These are phyloP conservation scores for Oxyteleia sp. DNA, from an alignment of 2,888 invertebrate species.

Conservation along the genomic window DNA sequence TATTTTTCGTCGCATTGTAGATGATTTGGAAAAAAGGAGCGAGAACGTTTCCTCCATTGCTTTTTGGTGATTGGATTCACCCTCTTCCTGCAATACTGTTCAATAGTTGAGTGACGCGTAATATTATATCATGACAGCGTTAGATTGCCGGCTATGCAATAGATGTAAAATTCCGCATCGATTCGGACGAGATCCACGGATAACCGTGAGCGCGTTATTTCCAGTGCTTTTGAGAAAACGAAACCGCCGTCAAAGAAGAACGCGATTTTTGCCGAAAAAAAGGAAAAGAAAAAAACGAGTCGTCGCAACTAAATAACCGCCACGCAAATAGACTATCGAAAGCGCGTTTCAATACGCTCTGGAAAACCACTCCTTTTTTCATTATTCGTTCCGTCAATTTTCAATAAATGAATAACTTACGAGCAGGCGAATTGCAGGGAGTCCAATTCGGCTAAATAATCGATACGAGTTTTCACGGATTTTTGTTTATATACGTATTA, in stretches of 20 bases:
- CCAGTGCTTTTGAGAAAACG: slow-evolving; percentile 33
- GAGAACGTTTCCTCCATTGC: slow-evolving; percentile 32
- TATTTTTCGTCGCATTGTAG: slow-evolving; percentile 45
- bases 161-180: slow-evolving; percentile 42
- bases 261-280: slow-evolving; percentile 13
- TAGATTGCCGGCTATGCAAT: slow-evolving; percentile 49
- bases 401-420: slow-evolving; percentile 19
- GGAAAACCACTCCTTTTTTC: background rate
- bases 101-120: slow-evolving; percentile 64
- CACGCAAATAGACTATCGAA: slow-evolving; percentile 36
- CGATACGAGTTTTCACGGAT: background rate
- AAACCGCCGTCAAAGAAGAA: slow-evolving; percentile 32
- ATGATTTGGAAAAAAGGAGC: slow-evolving; percentile 53
- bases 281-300: too few relatives aligned
- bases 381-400: background rate
- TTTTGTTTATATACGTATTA: too few relatives aligned
- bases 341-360: background rate
- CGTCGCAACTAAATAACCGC: slow-evolving; percentile 35
- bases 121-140: slow-evolving; percentile 64
- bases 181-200: slow-evolving; percentile 38
- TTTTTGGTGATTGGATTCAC: slow-evolving; percentile 55
- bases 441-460: background rate
- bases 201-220: slow-evolving; percentile 34
- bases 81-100: slow-evolving; percentile 29
- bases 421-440: background rate